Percentiles rank a stretch among this genome's conserved stretches.
phyloP scores from a whole-genome alignment of 2,113 vertebrate species.

The Tychaedon coryphoeus region DNA sequence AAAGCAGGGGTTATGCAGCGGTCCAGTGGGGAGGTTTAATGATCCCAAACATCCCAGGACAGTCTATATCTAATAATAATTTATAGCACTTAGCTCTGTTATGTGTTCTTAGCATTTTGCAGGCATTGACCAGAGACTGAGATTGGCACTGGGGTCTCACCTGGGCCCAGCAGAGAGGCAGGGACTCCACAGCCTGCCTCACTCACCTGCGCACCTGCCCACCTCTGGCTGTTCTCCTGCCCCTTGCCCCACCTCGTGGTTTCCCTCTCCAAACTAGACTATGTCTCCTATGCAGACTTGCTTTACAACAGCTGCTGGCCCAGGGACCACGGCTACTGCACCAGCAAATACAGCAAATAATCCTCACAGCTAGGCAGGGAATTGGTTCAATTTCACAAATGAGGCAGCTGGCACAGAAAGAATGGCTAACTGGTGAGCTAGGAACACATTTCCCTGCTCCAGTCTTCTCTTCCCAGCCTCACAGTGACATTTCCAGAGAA shows the following conservation, averaged over 20 bases:
- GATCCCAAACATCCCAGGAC: background rate
- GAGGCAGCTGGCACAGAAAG: background rate
- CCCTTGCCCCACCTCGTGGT: background rate
- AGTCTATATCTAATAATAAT: background rate
- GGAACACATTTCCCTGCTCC: background rate
- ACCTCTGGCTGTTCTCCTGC: background rate
- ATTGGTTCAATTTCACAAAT: background rate
- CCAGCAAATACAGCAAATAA: background rate
- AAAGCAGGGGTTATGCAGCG: background rate
- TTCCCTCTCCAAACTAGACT: background rate
- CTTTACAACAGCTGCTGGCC: background rate
- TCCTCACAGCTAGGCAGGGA: background rate
- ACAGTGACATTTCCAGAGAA: background rate
- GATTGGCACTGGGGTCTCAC: background rate
- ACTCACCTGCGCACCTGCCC: background rate
- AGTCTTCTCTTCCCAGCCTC: background rate
- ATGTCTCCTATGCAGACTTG: background rate
- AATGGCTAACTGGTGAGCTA: background rate
- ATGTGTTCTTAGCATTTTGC: background rate
- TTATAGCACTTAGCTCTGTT: background rate
- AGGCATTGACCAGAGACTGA: background rate
- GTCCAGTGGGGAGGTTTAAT: background rate
- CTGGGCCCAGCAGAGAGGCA: background rate
- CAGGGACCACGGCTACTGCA: fast-evolving
- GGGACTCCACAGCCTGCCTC: background rate